Percentiles rank a stretch among this genome's conserved stretches.
phyloP scores from a whole-genome alignment of 2,113 vertebrate genomes.

The Prionailurus viverrinus region DNA sequence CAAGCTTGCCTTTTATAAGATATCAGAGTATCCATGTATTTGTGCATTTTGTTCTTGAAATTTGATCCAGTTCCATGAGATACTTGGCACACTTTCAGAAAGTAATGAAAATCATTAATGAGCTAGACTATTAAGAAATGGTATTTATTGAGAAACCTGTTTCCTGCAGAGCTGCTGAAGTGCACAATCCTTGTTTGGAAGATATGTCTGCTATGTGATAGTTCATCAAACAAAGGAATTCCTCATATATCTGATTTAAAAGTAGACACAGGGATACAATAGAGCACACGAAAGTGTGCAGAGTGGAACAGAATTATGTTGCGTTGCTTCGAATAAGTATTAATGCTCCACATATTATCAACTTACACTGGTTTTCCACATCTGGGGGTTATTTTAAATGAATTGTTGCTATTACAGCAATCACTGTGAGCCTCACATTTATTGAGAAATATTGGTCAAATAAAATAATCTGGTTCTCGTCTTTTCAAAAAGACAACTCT shows the following conservation, averaged over 20 bases:
- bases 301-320: background rate
- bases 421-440: background rate
- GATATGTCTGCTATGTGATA: background rate
- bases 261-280: background rate
- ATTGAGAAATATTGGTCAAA: background rate
- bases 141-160: slow-evolving; percentile 53
- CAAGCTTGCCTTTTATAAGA: background rate
- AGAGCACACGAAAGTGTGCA: background rate
- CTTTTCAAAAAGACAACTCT: background rate
- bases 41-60: slow-evolving; percentile 63
- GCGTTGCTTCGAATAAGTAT: background rate
- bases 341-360: background rate
- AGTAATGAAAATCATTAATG: slow-evolving; percentile 62
- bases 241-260: background rate
- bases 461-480: background rate
- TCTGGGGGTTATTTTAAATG: background rate
- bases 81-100: slow-evolving; percentile 50
- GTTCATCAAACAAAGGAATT: background rate
- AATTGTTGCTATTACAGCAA: background rate
- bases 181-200: slow-evolving; percentile 41
- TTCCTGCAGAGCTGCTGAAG: slow-evolving; percentile 19
- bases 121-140: slow-evolving; percentile 49
- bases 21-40: background rate
- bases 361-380: background rate
- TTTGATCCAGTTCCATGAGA: slow-evolving; percentile 62